Conservation (phyloP, 2,113 vertebrate species). For the Pipra filicauda region DNA sequence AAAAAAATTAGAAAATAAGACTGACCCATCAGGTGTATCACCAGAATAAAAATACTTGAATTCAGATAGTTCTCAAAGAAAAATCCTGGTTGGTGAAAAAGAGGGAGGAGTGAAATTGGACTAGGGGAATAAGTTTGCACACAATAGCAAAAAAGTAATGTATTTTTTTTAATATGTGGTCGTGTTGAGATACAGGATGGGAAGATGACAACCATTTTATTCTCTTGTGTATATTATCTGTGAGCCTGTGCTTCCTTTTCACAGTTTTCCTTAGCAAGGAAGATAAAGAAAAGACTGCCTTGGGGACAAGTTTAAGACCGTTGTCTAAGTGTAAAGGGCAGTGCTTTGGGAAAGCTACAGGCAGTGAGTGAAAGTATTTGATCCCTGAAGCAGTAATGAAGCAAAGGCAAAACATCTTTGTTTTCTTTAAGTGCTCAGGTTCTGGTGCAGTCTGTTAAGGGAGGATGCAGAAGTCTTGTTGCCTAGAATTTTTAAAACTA, state of each 20-base stretch:
- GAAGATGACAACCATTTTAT: not conserved
- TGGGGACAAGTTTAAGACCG: not conserved
- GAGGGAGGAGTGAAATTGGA: not conserved
- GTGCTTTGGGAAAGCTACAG: not conserved
- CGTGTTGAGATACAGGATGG: not conserved
- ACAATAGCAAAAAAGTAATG: not conserved
- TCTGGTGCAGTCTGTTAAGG: not conserved
- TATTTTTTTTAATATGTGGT: not conserved
- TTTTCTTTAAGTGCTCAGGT: not conserved
- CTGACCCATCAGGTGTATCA: not conserved
- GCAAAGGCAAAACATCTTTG: not conserved
- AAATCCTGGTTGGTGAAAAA: not conserved
- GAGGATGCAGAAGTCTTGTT: not conserved
- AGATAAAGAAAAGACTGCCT: not conserved
- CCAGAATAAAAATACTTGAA: not conserved
- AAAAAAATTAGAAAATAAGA: not conserved
- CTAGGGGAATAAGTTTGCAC: not conserved
- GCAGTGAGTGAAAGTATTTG: not conserved
- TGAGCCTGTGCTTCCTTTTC: not conserved
- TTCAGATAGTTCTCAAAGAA: not conserved
- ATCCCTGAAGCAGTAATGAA: not conserved
- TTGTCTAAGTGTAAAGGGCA: not conserved
- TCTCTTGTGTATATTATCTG: not conserved
- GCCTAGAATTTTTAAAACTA: not conserved
- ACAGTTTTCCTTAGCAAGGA: not conserved